Evolutionary conservation across 1,140 invertebrate genomes (phyloP).

Genomic region (Trichonephila inaurata): DNA sequence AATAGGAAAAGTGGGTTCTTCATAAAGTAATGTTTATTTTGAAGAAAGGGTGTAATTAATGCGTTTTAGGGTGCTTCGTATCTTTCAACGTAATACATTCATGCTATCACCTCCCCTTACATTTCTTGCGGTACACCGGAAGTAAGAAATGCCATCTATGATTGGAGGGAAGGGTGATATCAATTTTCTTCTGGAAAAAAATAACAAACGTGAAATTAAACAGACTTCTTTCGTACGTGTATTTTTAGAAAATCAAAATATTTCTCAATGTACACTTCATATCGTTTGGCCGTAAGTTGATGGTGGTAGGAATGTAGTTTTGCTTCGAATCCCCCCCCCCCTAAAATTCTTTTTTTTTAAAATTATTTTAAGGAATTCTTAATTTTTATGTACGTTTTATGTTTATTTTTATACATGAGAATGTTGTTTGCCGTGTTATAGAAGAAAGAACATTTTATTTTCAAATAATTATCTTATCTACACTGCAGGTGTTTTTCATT

Average conservation of each 20-base stretch:
- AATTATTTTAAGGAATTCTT: too few relatives aligned
- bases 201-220: neutral
- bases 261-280: neutral
- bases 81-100: neutral
- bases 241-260: slow-evolving; percentile 4
- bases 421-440: too few relatives aligned
- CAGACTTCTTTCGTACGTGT: neutral
- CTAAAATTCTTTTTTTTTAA: too few relatives aligned
- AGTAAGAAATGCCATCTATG: neutral
- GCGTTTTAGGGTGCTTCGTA: neutral
- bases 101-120: neutral
- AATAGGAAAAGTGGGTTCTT: neutral
- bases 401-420: neutral
- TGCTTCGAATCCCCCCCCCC: neutral
- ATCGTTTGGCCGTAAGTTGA: neutral
- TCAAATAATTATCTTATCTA: too few relatives aligned
- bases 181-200: slow-evolving; percentile 9
- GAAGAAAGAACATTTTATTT: too few relatives aligned
- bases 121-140: neutral
- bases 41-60: neutral
- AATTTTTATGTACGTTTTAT: neutral
- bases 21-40: neutral
- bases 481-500: too few relatives aligned
- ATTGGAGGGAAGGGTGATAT: slow-evolving; percentile 11
- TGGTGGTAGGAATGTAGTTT: neutral